A percentile compares a stretch with the other conserved stretches of the same genome.
These are phyloP conservation scores for Calephelis nemesis DNA, from an alignment of 1,140 invertebrate species.

Conservation along the genomic window DNA sequence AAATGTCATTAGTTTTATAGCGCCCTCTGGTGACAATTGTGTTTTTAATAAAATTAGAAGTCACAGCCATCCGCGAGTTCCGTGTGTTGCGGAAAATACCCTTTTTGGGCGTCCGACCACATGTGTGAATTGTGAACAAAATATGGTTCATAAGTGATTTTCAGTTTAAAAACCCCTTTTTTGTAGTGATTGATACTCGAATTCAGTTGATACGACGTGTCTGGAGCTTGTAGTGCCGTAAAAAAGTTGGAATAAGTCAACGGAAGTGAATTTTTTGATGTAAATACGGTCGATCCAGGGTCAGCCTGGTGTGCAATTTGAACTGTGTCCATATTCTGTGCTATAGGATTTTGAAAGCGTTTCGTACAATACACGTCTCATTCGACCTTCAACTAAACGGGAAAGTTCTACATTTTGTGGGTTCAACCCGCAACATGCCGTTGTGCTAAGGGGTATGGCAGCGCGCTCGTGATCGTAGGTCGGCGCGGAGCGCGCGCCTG, in stretches of 20 bases:
- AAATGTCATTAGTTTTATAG: conserved; percentile 41
- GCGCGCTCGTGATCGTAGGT: conserved; percentile 76
- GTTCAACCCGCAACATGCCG: conserved; percentile 66
- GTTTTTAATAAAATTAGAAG: conserved; percentile 73
- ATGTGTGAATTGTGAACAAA: conserved; percentile 78
- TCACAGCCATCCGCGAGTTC: conserved; percentile 76
- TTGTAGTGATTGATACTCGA: conserved; percentile 46
- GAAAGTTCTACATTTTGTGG: conserved; percentile 60
- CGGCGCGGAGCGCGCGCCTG: conserved; percentile 75
- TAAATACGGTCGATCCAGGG: conserved; percentile 75
- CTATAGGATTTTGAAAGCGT: conserved; percentile 38
- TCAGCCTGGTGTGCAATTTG: conserved; percentile 68
- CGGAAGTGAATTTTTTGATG: conserved; percentile 77
- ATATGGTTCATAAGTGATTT: conserved; percentile 74
- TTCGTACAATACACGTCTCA: conserved; percentile 30
- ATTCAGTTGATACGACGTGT: conserved; percentile 56
- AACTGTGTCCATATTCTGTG: conserved; percentile 59
- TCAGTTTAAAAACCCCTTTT: conserved; percentile 50
- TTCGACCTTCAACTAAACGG: conserved; percentile 55
- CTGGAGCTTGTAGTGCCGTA: conserved; percentile 51
- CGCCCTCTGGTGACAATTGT: conserved; percentile 69
- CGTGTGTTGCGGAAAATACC: conserved; percentile 79
- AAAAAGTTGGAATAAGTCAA: conserved; percentile 64
- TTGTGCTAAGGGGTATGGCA: conserved; percentile 69
- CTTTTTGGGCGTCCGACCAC: conserved; percentile 80